Evolutionary conservation across 2,113 vertebrate species (phyloP).

Genomic region (Fulica atra): DNA sequence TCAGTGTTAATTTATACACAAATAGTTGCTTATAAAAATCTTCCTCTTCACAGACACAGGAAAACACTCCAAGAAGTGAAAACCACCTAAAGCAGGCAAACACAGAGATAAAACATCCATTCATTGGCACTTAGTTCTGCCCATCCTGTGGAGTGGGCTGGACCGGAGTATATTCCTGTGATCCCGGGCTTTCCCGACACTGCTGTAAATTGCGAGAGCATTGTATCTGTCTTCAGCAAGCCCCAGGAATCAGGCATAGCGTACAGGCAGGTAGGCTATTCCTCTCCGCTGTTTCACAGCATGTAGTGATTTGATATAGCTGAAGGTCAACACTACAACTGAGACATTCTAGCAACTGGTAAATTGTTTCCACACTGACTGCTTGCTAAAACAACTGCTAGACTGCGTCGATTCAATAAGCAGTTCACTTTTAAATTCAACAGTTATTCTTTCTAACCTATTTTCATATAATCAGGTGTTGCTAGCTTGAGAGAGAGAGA

Average conservation of each 20-base stretch:
- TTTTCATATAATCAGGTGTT: conserved; percentile 22
- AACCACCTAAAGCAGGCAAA: background rate
- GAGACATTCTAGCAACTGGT: conserved; percentile 53
- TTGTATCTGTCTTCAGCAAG: background rate
- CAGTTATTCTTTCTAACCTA: conserved; percentile 13
- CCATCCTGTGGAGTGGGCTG: background rate
- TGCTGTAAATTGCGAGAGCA: background rate
- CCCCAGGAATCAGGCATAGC: background rate
- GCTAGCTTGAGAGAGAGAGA: conserved; percentile 11
- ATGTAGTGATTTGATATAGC: background rate
- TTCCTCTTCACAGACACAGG: background rate
- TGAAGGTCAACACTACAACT: conserved; percentile 14
- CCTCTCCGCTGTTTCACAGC: background rate
- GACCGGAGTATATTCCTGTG: background rate
- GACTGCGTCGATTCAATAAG: conserved; percentile 19
- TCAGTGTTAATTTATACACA: background rate
- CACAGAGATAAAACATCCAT: background rate
- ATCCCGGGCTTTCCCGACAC: background rate
- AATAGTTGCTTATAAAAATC: background rate
- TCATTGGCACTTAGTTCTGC: background rate
- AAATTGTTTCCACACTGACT: conserved; percentile 34
- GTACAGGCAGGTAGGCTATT: background rate
- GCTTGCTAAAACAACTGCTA: background rate
- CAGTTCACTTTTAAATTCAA: conserved; percentile 18
- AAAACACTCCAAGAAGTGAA: background rate